phyloP scores from a whole-genome alignment of 2,888 invertebrate genomes.

The Steinernema hermaphroditum region DNA sequence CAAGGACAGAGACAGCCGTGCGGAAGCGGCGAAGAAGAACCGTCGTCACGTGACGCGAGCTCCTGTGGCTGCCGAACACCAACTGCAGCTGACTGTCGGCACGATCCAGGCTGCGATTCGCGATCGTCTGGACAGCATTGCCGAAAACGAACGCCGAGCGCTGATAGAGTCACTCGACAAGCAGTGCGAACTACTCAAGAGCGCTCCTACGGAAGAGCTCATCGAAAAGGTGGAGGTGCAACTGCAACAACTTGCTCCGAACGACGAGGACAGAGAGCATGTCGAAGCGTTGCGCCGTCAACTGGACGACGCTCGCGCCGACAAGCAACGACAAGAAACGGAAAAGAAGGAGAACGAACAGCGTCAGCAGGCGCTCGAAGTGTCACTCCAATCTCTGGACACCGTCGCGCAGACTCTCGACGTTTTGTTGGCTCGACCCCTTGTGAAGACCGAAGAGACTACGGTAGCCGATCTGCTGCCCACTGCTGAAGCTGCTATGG shows the following conservation, averaged over 20 bases:
- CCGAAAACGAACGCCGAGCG: background rate
- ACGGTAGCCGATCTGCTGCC: background rate
- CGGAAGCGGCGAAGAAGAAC: constrained; percentile 10
- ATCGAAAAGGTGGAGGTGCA: constrained; percentile 22
- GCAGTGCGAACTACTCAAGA: constrained; percentile 18
- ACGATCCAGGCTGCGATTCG: background rate
- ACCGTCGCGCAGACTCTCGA: background rate
- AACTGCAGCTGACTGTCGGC: constrained; percentile 4
- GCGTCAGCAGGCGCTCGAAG: background rate
- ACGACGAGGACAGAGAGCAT: background rate
- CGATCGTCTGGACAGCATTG: background rate
- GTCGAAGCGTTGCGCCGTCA: constrained; percentile 19
- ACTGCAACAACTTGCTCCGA: background rate
- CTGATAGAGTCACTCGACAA: background rate
- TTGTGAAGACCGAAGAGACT: background rate
- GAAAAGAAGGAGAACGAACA: background rate
- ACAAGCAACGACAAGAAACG: background rate
- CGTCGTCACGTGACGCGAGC: constrained; percentile 28
- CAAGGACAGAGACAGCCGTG: constrained; percentile 14
- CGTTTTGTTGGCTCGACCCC: background rate
- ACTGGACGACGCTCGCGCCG: constrained; percentile 23
- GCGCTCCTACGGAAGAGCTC: constrained; percentile 5
- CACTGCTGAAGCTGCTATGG: background rate
- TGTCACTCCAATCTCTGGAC: background rate
- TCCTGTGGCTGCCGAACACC: background rate